These are phyloP conservation scores for Drosophila azteca DNA, from an alignment of 1,140 invertebrate species.

Conservation along the genomic window DNA sequence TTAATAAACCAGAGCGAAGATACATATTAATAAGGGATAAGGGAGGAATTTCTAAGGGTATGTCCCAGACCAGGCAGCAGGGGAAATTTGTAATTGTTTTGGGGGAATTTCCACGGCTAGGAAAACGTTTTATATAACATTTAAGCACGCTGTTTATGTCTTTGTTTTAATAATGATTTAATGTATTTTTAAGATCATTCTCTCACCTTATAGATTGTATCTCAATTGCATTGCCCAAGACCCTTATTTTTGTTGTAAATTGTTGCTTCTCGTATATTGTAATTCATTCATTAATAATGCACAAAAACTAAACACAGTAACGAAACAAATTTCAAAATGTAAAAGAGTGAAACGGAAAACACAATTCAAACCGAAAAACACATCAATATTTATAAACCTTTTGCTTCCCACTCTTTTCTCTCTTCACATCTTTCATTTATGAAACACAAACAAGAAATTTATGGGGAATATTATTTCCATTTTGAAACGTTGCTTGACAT, in stretches of 20 bases:
- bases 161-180: too few relatives aligned
- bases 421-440: slow-evolving; percentile 17
- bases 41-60: too few relatives aligned
- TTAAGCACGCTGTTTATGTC: too few relatives aligned
- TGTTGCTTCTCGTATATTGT: slow-evolving; percentile 17
- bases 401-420: slow-evolving; percentile 20
- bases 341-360: slow-evolving; percentile 10
- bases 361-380: slow-evolving; percentile 24
- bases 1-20: too few relatives aligned
- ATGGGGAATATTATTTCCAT: slow-evolving; percentile 24
- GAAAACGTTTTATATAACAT: too few relatives aligned
- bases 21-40: too few relatives aligned
- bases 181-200: too few relatives aligned
- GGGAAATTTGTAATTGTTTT: too few relatives aligned
- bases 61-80: too few relatives aligned
- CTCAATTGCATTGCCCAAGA: neutral
- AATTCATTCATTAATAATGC: slow-evolving; percentile 34
- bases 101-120: too few relatives aligned
- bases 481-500: slow-evolving; percentile 13
- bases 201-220: too few relatives aligned
- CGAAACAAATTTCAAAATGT: slow-evolving; percentile 25
- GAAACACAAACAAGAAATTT: slow-evolving; percentile 44
- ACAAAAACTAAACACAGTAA: slow-evolving; percentile 33
- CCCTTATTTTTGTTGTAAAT: neutral
- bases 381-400: slow-evolving; percentile 35